These are phyloP conservation scores for Dasypolia templi DNA, from an alignment of 2,888 invertebrate genomes.

Conservation along the genomic window DNA sequence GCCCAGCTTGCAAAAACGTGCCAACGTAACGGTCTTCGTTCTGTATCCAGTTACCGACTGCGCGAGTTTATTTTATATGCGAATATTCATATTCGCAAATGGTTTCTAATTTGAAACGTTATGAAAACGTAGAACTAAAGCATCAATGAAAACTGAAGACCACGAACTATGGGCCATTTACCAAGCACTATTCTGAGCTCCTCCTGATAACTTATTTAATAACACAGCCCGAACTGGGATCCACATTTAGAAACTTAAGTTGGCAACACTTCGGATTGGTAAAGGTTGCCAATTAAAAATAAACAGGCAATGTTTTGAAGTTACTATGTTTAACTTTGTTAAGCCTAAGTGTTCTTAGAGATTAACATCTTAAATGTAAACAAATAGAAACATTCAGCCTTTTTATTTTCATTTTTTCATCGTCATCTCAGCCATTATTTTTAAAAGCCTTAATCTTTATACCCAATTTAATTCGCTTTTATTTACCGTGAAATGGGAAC, in stretches of 20 bases:
- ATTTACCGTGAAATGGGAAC: slow-evolving; percentile 69
- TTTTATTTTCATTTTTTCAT: slow-evolving; percentile 58
- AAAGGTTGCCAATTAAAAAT: slow-evolving; percentile 53
- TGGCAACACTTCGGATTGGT: slow-evolving; percentile 35
- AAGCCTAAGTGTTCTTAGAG: slow-evolving; percentile 35
- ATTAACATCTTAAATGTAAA: slow-evolving; percentile 44
- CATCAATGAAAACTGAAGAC: slow-evolving; percentile 19
- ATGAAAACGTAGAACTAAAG: not conserved
- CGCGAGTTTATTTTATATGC: slow-evolving; percentile 16
- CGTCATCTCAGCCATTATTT: slow-evolving; percentile 57
- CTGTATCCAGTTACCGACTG: slow-evolving; percentile 32
- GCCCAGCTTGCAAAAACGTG: slow-evolving; percentile 41
- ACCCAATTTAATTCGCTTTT: slow-evolving; percentile 64
- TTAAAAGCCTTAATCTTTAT: slow-evolving; percentile 68
- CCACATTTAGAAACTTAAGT: slow-evolving; percentile 18
- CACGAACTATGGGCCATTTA: slow-evolving; percentile 22
- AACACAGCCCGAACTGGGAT: slow-evolving; percentile 14
- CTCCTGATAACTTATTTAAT: slow-evolving; percentile 45
- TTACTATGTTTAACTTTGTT: slow-evolving; percentile 25
- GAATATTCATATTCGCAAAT: slow-evolving; percentile 18
- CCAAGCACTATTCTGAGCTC: slow-evolving; percentile 18
- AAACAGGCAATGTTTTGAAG: slow-evolving; percentile 30
- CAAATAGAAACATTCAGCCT: slow-evolving; percentile 46
- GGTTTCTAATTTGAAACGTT: not conserved
- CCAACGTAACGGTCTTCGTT: slow-evolving; percentile 51